Conservation (phyloP, 2,113 vertebrate species). For the Saimiri boliviensis region DNA sequence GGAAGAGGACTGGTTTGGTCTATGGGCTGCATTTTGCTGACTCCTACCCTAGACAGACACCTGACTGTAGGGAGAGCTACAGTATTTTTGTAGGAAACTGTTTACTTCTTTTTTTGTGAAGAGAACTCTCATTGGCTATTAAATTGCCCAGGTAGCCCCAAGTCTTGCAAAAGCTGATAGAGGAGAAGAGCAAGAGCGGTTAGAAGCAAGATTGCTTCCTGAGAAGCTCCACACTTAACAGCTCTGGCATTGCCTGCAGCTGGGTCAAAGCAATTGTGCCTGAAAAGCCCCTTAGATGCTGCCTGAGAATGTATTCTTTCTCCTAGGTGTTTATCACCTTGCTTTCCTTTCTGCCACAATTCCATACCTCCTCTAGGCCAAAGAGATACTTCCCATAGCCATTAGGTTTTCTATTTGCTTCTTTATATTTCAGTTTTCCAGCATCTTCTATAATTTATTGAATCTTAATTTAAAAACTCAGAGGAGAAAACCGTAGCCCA, state of each 20-base stretch:
- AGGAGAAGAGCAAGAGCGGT: not conserved
- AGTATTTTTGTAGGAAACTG: not conserved
- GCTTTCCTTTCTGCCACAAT: not conserved
- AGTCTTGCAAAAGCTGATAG: not conserved
- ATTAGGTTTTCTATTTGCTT: not conserved
- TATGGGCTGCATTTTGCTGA: not conserved
- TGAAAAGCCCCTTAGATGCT: not conserved
- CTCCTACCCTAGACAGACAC: not conserved
- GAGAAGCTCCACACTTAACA: not conserved
- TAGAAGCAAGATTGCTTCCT: fast-evolving
- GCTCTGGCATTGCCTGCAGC: not conserved
- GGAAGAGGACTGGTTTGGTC: not conserved
- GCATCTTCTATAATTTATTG: not conserved
- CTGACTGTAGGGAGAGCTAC: not conserved
- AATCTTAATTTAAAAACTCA: constrained; percentile 34
- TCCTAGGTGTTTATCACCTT: not conserved
- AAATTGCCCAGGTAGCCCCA: not conserved
- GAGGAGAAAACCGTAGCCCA: not conserved
- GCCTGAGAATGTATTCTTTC: not conserved
- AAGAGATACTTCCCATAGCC: not conserved
- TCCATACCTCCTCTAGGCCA: not conserved
- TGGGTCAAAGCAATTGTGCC: not conserved
- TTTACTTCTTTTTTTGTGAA: not conserved
- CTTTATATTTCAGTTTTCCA: not conserved
- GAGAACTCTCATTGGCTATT: not conserved